These are phyloP conservation scores for Druon quercuslanigerum DNA, from an alignment of 1,140 invertebrate species.

Conservation along the genomic window DNA sequence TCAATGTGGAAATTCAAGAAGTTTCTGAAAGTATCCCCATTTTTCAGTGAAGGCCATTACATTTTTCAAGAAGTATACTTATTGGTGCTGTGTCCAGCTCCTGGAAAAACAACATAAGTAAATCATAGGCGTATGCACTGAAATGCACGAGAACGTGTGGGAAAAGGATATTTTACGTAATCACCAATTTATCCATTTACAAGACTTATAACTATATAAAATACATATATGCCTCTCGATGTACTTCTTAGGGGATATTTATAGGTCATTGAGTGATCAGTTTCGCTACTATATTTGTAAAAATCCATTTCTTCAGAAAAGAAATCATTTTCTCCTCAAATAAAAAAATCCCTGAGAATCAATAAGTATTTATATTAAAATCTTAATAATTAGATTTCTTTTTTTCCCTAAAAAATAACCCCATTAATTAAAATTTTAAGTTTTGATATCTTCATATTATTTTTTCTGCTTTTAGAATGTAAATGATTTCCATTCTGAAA, in stretches of 20 bases:
- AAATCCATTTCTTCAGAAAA: slow-evolving; percentile 5
- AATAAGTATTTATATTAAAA: no score
- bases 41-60: no score
- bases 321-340: not conserved
- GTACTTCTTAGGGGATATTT: slow-evolving; percentile 11
- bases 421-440: no score
- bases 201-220: slow-evolving; percentile 20
- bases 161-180: not conserved
- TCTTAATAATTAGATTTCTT: no score
- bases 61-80: not conserved
- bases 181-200: slow-evolving; percentile 2
- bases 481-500: no score
- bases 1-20: no score
- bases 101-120: not conserved
- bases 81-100: not conserved
- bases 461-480: no score
- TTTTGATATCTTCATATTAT: no score
- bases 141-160: not conserved
- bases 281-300: slow-evolving; percentile 22
- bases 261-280: not conserved
- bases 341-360: no score
- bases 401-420: no score
- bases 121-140: not conserved
- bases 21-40: no score
- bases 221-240: slow-evolving; percentile 16